phyloP scores from a whole-genome alignment of 2,888 invertebrate genomes.

The Latheticus oryzae region DNA sequence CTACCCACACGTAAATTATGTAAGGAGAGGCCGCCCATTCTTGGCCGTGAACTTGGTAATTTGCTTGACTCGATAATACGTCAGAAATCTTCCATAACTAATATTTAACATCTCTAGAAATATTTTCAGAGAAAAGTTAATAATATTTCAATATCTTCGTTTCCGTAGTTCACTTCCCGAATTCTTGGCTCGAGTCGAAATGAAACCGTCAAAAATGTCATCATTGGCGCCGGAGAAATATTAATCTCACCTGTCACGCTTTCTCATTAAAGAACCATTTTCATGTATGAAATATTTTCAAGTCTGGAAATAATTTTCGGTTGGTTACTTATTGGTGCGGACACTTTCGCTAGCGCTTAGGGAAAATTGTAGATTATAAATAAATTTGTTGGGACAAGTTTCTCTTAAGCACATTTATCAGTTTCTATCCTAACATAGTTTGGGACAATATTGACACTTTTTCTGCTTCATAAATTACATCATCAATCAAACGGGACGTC shows the following conservation, averaged over 20 bases:
- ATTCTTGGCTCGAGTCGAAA: too few species aligned
- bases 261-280: too few species aligned
- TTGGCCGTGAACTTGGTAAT: slow-evolving; percentile 19
- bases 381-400: slow-evolving; percentile 29
- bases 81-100: not conserved
- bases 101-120: not conserved
- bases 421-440: slow-evolving; percentile 20
- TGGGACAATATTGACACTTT: slow-evolving; percentile 41
- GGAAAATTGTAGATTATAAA: slow-evolving; percentile 11
- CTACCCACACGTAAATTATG: slow-evolving; percentile 17
- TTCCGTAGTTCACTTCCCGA: slow-evolving; percentile 1
- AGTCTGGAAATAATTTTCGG: slow-evolving; percentile 1
- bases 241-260: too few species aligned
- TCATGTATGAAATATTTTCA: not conserved
- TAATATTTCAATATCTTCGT: slow-evolving; percentile 1
- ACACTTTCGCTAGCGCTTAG: slow-evolving; percentile 1
- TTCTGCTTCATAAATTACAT: slow-evolving; percentile 42
- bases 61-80: slow-evolving; percentile 3
- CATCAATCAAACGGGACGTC: slow-evolving; percentile 47
- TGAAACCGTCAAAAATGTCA: too few species aligned
- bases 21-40: slow-evolving; percentile 18
- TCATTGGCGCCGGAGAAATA: too few species aligned
- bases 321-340: not conserved
- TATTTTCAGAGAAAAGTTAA: too few species aligned
- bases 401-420: slow-evolving; percentile 29